A percentile compares a stretch with the other conserved stretches of the same genome.
Conservation (phyloP, 2,888 invertebrate genomes). For the Lissocephala sabroskyi region DNA sequence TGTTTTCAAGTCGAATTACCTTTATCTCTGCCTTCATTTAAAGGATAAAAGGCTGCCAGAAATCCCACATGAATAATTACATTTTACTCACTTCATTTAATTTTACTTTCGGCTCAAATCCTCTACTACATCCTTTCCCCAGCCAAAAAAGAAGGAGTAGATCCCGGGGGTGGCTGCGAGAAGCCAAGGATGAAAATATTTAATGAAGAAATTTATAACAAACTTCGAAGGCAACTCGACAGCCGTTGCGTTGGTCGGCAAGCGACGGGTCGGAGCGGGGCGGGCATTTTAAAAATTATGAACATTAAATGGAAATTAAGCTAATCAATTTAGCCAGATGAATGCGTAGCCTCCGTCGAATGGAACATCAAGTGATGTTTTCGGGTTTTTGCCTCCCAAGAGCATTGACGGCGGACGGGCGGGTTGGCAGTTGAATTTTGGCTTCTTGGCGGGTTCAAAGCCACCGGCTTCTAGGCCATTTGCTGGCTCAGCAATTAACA, state of each 20-base stretch:
- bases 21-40: too few relatives aligned
- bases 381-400: slow-evolving; percentile 7
- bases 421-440: too few relatives aligned
- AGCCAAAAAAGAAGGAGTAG: neutral
- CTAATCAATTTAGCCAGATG: slow-evolving; percentile 50
- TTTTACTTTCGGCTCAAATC: slow-evolving; percentile 36
- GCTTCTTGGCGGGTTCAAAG: slow-evolving; percentile 28
- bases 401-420: slow-evolving; percentile 1
- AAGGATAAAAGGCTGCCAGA: too few relatives aligned
- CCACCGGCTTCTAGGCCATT: slow-evolving; percentile 38
- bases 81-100: slow-evolving; percentile 49
- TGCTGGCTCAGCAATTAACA: slow-evolving; percentile 39
- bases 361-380: slow-evolving; percentile 24
- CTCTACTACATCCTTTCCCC: slow-evolving; percentile 25
- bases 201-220: slow-evolving; percentile 61
- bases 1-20: too few relatives aligned
- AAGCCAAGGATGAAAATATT: slow-evolving; percentile 50
- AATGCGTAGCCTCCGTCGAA: slow-evolving; percentile 6
- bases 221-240: slow-evolving; percentile 28
- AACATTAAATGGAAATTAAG: slow-evolving; percentile 60
- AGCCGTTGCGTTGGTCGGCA: neutral
- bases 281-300: slow-evolving; percentile 50
- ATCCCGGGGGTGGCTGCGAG: neutral
- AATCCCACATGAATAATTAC: slow-evolving; percentile 61
- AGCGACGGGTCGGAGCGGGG: slow-evolving; percentile 5